A percentile compares a stretch with the other conserved stretches of the same genome.
Conservation (phyloP, 2,888 invertebrate species). For the Synergus itoensis region DNA sequence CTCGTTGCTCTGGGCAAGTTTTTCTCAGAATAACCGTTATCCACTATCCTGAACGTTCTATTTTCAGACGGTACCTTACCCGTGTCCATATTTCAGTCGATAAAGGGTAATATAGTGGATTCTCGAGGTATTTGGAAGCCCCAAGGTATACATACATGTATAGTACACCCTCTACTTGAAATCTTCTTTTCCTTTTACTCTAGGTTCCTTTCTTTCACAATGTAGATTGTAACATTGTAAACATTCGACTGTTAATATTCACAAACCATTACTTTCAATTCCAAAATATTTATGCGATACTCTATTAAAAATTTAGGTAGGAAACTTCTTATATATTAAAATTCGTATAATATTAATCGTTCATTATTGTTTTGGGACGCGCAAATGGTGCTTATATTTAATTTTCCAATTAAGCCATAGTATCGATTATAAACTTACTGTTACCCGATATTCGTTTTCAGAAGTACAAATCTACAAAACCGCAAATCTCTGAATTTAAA, state of each 20-base stretch:
- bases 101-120: slow-evolving; percentile 64
- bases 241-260: neutral
- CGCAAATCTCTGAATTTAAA: neutral
- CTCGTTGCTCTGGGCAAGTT: slow-evolving; percentile 44
- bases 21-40: slow-evolving; percentile 58
- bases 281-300: neutral
- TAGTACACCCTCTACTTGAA: slow-evolving; percentile 27
- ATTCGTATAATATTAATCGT: no score
- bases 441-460: neutral
- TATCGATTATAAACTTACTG: neutral
- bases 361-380: neutral
- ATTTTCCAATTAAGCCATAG: neutral
- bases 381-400: neutral
- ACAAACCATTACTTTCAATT: neutral
- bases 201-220: slow-evolving; percentile 10
- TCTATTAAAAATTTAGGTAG: no score
- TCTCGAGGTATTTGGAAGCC: slow-evolving; percentile 50
- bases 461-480: neutral
- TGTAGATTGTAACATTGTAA: neutral
- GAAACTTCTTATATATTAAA: no score
- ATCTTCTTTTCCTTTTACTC: slow-evolving; percentile 31
- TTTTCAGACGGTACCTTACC: slow-evolving; percentile 61
- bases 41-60: slow-evolving; percentile 57
- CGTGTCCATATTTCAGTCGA: slow-evolving; percentile 64
- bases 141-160: slow-evolving; percentile 46